A percentile compares a stretch with the other conserved stretches of the same genome.
phyloP scores from a whole-genome alignment of 2,888 invertebrate species.

The Epirrhoe alternata region DNA sequence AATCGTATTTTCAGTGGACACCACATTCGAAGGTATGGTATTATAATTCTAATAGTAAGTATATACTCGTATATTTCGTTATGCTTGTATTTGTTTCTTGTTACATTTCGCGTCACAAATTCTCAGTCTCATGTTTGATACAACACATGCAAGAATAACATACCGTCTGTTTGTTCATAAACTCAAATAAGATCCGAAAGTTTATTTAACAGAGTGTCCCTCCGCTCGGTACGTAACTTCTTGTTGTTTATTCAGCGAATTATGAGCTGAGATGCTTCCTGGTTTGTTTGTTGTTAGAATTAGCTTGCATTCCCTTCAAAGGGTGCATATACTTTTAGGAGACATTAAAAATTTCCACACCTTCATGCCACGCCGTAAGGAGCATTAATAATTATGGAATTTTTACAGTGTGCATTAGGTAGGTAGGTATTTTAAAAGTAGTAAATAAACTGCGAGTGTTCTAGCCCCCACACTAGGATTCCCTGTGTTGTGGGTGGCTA shows the following conservation, averaged over 20 bases:
- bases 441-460: no score
- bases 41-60: not conserved
- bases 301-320: slow-evolving; percentile 57
- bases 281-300: slow-evolving; percentile 71
- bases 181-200: slow-evolving; percentile 76
- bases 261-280: slow-evolving; percentile 58
- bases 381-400: no score
- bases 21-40: not conserved
- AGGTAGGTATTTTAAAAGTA: no score
- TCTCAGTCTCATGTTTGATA: slow-evolving; percentile 20
- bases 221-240: slow-evolving; percentile 52
- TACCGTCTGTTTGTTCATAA: slow-evolving; percentile 54
- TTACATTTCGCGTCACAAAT: slow-evolving; percentile 21
- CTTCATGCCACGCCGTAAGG: not conserved
- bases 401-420: no score
- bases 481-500: no score
- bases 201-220: slow-evolving; percentile 69
- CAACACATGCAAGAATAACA: slow-evolving; percentile 27
- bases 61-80: slow-evolving; percentile 3
- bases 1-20: not conserved
- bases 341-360: slow-evolving; percentile 24
- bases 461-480: no score
- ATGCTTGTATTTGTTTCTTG: not conserved
- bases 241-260: slow-evolving; percentile 63
- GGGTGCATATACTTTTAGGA: slow-evolving; percentile 31